phyloP scores from a whole-genome alignment of 2,797 vertebrate genomes.

The Thalassophryne amazonica region DNA sequence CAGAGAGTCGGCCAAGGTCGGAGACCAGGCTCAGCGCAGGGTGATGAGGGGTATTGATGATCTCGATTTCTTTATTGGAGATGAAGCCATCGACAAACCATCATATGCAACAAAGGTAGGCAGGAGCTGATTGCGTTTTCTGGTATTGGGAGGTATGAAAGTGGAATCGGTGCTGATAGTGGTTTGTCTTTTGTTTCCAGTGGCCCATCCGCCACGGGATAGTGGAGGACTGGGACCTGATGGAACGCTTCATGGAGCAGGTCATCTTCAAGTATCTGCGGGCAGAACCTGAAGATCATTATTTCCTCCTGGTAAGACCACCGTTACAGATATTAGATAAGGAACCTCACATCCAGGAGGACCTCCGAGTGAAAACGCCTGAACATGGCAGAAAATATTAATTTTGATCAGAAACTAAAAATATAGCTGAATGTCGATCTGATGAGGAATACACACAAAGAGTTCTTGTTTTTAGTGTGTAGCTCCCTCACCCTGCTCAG shows the following conservation, averaged over 20 bases:
- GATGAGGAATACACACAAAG: too few species aligned
- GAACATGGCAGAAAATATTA: too few species aligned
- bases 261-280: conserved; percentile 98
- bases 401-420: too few species aligned
- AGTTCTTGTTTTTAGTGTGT: too few species aligned
- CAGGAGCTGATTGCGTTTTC: accelerated
- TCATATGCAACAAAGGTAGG: conserved; percentile 95
- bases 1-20: conserved; percentile 97
- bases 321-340: not conserved
- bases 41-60: conserved; percentile 98
- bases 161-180: not conserved
- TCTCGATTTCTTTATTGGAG: conserved; percentile 97
- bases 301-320: conserved; percentile 89
- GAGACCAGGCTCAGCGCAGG: conserved; percentile 94
- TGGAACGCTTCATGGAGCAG: conserved; percentile 98
- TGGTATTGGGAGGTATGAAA: not conserved
- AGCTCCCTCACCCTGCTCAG: too few species aligned
- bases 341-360: not conserved
- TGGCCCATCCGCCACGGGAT: conserved; percentile 98
- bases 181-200: conserved; percentile 54
- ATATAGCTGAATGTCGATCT: too few species aligned
- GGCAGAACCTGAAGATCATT: conserved; percentile 97
- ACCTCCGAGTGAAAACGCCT: too few species aligned
- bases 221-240: conserved; percentile 97
- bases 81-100: conserved; percentile 98